phyloP scores from a whole-genome alignment of 2,113 vertebrate species.

The Cyphomyrus plagiostoma region DNA sequence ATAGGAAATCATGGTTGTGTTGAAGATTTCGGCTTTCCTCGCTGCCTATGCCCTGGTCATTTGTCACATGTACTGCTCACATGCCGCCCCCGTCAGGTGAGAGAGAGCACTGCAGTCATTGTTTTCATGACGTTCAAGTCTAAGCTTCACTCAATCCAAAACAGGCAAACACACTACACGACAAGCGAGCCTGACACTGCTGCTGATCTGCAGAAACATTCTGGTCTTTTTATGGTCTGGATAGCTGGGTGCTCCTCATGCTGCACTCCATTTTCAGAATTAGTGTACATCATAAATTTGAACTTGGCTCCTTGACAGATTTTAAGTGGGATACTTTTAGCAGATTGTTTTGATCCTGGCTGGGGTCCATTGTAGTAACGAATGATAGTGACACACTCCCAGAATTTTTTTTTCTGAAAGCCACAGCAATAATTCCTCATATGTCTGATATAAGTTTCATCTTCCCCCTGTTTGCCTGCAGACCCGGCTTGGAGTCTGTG shows the following conservation, averaged over 20 bases:
- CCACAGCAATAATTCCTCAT: background rate
- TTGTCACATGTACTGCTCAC: conserved; percentile 82
- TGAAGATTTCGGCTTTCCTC: conserved; percentile 85
- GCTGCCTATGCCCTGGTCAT: conserved; percentile 81
- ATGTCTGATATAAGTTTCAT: background rate
- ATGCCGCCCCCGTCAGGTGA: conserved; percentile 85
- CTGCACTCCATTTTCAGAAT: conserved; percentile 17
- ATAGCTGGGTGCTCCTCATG: background rate
- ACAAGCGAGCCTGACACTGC: background rate
- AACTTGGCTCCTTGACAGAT: conserved; percentile 30
- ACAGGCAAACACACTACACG: background rate
- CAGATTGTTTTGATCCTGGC: conserved; percentile 54
- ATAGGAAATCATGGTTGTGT: conserved; percentile 77
- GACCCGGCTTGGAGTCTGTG: conserved; percentile 71
- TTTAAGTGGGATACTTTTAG: conserved; percentile 47
- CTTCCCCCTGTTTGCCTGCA: conserved; percentile 37
- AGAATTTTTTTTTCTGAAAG: conserved; percentile 33
- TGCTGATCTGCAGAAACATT: background rate
- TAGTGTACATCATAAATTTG: conserved; percentile 47
- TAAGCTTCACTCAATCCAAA: background rate
- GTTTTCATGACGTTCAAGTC: background rate
- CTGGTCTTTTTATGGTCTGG: background rate
- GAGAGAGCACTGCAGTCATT: conserved; percentile 15
- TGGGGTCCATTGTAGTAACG: conserved; percentile 36
- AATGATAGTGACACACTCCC: background rate